Evolutionary conservation across 2,888 invertebrate species (phyloP).

Genomic region (Corythucha ciliata): DNA sequence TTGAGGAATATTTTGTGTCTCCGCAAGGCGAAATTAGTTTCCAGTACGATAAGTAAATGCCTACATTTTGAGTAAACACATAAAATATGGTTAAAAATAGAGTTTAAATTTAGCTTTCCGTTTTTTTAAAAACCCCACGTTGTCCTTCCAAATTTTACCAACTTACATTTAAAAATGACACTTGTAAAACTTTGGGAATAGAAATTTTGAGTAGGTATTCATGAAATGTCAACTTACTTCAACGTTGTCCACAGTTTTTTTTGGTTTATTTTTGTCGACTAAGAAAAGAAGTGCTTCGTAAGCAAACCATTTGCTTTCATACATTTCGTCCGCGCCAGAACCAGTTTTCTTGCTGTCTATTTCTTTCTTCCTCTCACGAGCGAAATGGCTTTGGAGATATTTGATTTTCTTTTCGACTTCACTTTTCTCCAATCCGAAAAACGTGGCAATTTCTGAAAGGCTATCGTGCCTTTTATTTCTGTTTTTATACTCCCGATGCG

Average conservation of each 20-base stretch:
- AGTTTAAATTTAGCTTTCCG: no score
- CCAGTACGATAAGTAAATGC: no score
- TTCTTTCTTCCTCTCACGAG: slow-evolving; percentile 20
- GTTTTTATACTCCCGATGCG: slow-evolving; percentile 21
- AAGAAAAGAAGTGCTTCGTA: slow-evolving; percentile 21
- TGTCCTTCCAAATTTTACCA: no score
- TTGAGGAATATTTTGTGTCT: no score
- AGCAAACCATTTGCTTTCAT: slow-evolving; percentile 27
- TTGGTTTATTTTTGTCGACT: slow-evolving; percentile 20
- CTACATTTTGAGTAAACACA: no score
- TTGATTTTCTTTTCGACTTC: slow-evolving; percentile 26
- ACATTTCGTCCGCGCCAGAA: slow-evolving; percentile 11
- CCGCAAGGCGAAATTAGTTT: no score
- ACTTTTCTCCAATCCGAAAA: slow-evolving; percentile 20
- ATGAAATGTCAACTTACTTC: slow-evolving; percentile 3
- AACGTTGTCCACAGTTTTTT: slow-evolving; percentile 1
- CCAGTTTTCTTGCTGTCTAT: slow-evolving; percentile 13
- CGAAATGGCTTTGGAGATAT: slow-evolving; percentile 21
- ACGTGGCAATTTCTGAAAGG: slow-evolving; percentile 22
- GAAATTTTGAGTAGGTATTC: no score
- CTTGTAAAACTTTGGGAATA: no score
- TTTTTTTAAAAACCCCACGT: no score
- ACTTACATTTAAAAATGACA: no score
- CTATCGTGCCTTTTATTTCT: slow-evolving; percentile 23
- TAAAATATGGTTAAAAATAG: no score